Evolutionary conservation across 2,113 vertebrate genomes (phyloP).

Genomic region (Orcinus orca): DNA sequence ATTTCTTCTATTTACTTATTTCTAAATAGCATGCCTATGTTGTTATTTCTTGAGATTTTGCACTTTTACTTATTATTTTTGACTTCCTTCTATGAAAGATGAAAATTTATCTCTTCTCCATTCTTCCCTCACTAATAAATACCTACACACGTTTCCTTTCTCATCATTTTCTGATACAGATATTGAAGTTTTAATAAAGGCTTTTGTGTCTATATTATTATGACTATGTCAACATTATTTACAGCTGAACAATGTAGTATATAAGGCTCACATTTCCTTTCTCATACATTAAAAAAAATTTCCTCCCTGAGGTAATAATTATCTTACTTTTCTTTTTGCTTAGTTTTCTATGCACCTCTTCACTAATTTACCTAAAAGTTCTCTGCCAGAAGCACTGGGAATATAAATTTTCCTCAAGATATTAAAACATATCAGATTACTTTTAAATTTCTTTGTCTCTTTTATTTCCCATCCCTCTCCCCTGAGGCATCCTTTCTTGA

Average conservation of each 20-base stretch:
- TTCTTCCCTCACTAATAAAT: background rate
- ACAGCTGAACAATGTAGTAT: background rate
- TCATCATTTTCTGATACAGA: background rate
- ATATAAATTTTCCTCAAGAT: background rate
- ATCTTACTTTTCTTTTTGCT: background rate
- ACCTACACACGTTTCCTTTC: background rate
- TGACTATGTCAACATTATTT: background rate
- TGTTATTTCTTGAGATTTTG: background rate
- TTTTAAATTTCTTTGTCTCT: background rate
- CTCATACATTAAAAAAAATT: background rate
- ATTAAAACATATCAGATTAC: background rate
- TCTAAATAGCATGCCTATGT: background rate
- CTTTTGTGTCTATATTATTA: background rate
- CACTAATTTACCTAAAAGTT: background rate
- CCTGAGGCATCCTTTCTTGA: background rate
- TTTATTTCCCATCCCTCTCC: background rate
- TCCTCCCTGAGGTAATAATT: background rate
- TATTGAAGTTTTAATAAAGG: background rate
- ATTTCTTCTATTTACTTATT: slow-evolving; percentile 22
- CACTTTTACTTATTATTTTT: background rate
- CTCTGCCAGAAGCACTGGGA: background rate
- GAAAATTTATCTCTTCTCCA: background rate
- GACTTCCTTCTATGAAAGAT: background rate
- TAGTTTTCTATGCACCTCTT: background rate
- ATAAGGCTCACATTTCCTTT: background rate